Base-by-base conservation (phyloP, 2,113 vertebrate genomes). In the Excalfactoria chinensis region DNA sequence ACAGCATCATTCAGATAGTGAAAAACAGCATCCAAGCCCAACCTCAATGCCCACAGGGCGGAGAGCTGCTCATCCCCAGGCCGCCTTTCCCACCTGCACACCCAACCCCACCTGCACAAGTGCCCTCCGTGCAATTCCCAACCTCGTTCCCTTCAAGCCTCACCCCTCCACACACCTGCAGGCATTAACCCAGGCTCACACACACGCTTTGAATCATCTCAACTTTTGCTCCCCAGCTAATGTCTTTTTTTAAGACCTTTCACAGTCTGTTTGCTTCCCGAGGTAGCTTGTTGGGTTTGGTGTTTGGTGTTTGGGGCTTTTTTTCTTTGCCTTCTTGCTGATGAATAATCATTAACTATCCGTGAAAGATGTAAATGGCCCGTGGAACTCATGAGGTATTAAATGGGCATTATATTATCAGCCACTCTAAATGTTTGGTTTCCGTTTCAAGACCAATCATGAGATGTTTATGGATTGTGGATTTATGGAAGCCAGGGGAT, bases 401-500 rank as follows among this genome's bases (percentile, higher is more conserved):
- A 90, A 96, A 95, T 28, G 88, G 60, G 82, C 75, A 84, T 76
- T 85, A 49, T 32, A 86, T 90, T 79, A 81, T 89, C 93, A 84
- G 32, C 73, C 67, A 43, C 79, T 95, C 92, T 51, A 81, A 58
- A 13, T 66, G 88, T 70, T 96, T 86, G 77, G 75, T 88, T 96
- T 93, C 87, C 9, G 0, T 95, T 92, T 90, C 83, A 68, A 84
- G 94, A 60, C 79, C 71, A 1, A 49, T 94, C 91, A 78, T 11
- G 79, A 67, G 94, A 16, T 81, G 93, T 96, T 97, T 93, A 95
- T 64, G 83, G 93, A 13, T 7, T 37, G 78, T 66, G 90, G 93
- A 89, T 97, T 96, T 92, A 94, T 92, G 81, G 91, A 94, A 95
- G 93, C 16, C 92, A n/a, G 56, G 95, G 94, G 96, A 95, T 86